phyloP scores from a whole-genome alignment of 2,797 vertebrate species.

The Cheirogaleus major region DNA sequence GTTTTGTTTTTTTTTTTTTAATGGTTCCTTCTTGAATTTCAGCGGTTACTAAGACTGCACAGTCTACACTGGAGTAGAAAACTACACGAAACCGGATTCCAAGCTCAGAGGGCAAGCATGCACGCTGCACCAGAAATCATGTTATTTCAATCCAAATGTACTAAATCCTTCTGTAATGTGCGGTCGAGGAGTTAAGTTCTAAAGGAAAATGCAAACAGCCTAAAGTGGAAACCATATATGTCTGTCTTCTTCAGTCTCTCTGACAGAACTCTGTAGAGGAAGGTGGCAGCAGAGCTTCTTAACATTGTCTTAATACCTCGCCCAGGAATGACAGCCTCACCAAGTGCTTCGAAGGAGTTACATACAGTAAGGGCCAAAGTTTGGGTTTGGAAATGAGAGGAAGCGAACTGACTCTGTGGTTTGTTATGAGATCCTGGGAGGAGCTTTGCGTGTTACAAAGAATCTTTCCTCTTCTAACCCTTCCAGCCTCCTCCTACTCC shows the following conservation, averaged over 20 bases:
- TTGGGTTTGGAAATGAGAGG: conserved; percentile 65
- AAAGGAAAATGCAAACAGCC: conserved; percentile 34
- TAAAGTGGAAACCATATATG: not conserved
- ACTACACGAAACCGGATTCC: conserved; percentile 11
- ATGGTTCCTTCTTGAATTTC: conserved; percentile 55
- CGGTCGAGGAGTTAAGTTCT: conserved; percentile 63
- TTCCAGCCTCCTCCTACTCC: not conserved
- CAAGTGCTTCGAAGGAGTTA: conserved; percentile 58
- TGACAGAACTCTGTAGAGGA: not conserved
- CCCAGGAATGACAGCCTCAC: not conserved
- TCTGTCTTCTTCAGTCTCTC: conserved; percentile 4
- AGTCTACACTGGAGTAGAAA: conserved; percentile 60
- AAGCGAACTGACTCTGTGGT: conserved; percentile 60
- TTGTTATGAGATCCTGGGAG: conserved; percentile 73
- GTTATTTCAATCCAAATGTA: not conserved
- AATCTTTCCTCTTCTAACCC: conserved; percentile 33
- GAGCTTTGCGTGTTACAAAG: conserved; percentile 43
- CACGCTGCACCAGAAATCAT: conserved; percentile 36
- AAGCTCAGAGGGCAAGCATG: not conserved
- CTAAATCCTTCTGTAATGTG: conserved; percentile 57
- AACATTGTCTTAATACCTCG: not conserved
- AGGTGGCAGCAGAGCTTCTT: conserved; percentile 6
- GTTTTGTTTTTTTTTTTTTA: conserved; percentile 31
- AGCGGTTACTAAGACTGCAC: not conserved
- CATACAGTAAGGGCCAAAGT: conserved; percentile 49